Percentiles rank a stretch among this genome's conserved stretches.
Conservation (phyloP, 2,888 invertebrate species). For the Pandemis heparana region DNA sequence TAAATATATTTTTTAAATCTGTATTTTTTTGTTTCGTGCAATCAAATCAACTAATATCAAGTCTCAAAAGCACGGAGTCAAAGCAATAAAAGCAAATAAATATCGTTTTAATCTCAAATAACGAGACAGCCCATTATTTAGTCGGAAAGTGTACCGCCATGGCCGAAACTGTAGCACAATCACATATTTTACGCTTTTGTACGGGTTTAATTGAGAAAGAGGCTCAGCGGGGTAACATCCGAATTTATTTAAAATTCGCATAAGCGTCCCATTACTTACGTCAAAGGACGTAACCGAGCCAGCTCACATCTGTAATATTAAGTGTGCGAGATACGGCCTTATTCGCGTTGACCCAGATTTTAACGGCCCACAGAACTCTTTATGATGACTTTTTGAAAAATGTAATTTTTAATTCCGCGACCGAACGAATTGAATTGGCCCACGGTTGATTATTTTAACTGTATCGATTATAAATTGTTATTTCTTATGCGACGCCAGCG, state of each 20-base stretch:
- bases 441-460: slow-evolving; percentile 76
- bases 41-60: slow-evolving; percentile 24
- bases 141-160: slow-evolving; percentile 64
- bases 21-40: background rate
- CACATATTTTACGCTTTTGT: slow-evolving; percentile 83
- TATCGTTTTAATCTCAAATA: slow-evolving; percentile 79
- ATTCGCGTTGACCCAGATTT: slow-evolving; percentile 80
- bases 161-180: slow-evolving; percentile 78
- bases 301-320: slow-evolving; percentile 77
- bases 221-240: slow-evolving; percentile 81
- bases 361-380: slow-evolving; percentile 75
- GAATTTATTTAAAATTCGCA: slow-evolving; percentile 78
- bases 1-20: too few relatives aligned
- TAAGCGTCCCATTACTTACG: slow-evolving; percentile 81
- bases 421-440: slow-evolving; percentile 68
- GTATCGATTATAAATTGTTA: slow-evolving; percentile 81
- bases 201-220: slow-evolving; percentile 82
- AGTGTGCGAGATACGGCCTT: slow-evolving; percentile 80
- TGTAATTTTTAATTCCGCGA: slow-evolving; percentile 81
- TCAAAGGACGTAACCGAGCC: slow-evolving; percentile 72
- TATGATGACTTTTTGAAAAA: slow-evolving; percentile 85
- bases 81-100: slow-evolving; percentile 67
- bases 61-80: slow-evolving; percentile 28
- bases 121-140: slow-evolving; percentile 79
- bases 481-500: slow-evolving; percentile 77